Evolutionary conservation across 2,888 invertebrate species (phyloP), one percentile per base, ranked within the genome.

Genomic region (Pteria penguin): DNA sequence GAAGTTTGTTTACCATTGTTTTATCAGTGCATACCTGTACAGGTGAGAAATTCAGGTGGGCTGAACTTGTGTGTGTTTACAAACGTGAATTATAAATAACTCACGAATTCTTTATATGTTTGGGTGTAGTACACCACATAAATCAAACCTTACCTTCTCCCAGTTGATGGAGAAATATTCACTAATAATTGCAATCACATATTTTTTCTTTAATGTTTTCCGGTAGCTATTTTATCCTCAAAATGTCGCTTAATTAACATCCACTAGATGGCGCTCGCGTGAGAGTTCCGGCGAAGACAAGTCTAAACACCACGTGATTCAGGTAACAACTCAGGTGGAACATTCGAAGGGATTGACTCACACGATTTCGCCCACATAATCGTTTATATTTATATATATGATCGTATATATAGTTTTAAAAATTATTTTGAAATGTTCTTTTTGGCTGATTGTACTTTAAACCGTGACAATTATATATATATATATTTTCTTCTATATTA

Each of bases 161-260:
- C 5, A 36, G 14, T 11, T 36, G 45, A 36, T 14, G 45, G 45
- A 36, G 45, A 36, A 36, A 36, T 36, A 5, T n/a, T n/a, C 8
- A 5, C 45, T 14, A 14, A 36, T 36, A 5, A 11, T 11, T 36
- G 45, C 14, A 5, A 11, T 36, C 14, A 36, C 45, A 36, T 36
- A 14, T 36, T 36, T n/a, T n/a, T 36, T 36, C 45, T 36, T 36
- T 36, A 11, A 36, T 36, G 45, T 36, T 36, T 68, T 68, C 68
- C 68, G 68, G 68, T 68, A 52, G 33, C 57, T 14, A 22, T 68
- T 68, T 68, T 67, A 52, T 29, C 11, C 24, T 26, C 68, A 68
- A 68, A 72, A 72, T 72, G 72, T 72, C 72, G 72, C 72, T 65
- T 65, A 29, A 32, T 27, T 32, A 57, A 65, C 33, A 1, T 55